Evolutionary conservation across 1,140 invertebrate genomes (phyloP), one percentile per base, ranked within the genome.

Genomic region (Aphelinus certus): DNA sequence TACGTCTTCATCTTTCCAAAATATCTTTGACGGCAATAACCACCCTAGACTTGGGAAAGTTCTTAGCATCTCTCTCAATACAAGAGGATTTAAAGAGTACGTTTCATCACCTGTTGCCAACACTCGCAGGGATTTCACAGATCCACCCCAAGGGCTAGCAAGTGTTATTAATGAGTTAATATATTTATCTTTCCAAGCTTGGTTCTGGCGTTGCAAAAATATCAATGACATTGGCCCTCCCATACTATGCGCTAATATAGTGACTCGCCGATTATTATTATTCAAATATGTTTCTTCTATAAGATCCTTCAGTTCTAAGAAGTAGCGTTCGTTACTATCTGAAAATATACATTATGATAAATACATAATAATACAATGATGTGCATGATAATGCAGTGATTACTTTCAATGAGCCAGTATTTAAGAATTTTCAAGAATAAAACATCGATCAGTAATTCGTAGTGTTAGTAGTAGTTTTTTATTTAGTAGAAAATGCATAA

Each of bases 221-320:
- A 96, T 92, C 43, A 96, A 88, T 3, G 92, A 90, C 91, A 97
- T 93, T 1, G 95, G 93, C 57, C 94, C 95, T 3, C 98, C 98
- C 97, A 99, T 98, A 80, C 96, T 98, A 86, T 99, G 98, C 1
- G 93, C 93, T 43, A 99, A 80, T 1, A 99, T 82, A 0, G 97
- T 93, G 1, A 98, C 93, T 45, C 91, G 90, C 7, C 89, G 86
- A 74, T 95, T 92, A 63, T 92, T 92, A 87, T 98, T 98, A 55
- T 89, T 85, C 4, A 82, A 83, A 82, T 96, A 98, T 0, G 95
- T 95, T 77, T 95, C 92, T 89, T 98, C 96, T 7, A 98, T 90
- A 9, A 99, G 86, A 0, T 85, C 80, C 84, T 95, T 96, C 53
- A 99, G 84, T 80, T 95, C 91, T 0, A 87, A 85, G 83, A 97